Conservation (phyloP, 2,113 vertebrate genomes). For the Cavia aperea region DNA sequence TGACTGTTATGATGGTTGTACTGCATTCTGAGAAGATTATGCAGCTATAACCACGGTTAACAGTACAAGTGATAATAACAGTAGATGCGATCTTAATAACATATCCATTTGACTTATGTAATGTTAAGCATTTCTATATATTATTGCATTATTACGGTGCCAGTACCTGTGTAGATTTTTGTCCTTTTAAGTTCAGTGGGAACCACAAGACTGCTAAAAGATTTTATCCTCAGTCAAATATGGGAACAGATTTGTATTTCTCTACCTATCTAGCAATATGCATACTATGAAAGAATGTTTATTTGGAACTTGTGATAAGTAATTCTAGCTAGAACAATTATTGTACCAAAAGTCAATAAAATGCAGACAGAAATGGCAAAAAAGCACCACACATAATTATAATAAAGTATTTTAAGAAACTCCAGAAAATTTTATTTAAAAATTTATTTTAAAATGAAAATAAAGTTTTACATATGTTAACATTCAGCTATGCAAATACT, state of each 20-base stretch:
- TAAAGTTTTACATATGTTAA: background rate
- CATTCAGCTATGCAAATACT: background rate
- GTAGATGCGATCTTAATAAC: background rate
- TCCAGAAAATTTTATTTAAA: background rate
- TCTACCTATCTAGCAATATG: background rate
- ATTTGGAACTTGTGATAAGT: background rate
- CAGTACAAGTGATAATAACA: background rate
- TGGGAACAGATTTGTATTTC: background rate
- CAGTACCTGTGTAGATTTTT: background rate
- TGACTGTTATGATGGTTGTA: background rate
- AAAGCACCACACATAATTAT: background rate
- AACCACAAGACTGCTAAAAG: background rate
- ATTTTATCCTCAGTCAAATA: background rate
- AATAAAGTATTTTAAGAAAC: background rate
- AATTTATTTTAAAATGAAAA: background rate
- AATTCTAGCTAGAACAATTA: background rate
- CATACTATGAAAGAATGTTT: background rate
- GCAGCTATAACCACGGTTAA: background rate
- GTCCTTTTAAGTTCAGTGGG: background rate
- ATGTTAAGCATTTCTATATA: background rate
- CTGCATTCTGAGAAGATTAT: background rate
- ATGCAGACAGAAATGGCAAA: background rate
- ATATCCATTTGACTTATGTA: background rate
- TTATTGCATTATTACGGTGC: background rate
- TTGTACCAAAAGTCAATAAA: background rate